A percentile compares a stretch with the other conserved stretches of the same genome.
Conservation (phyloP, 2,888 invertebrate genomes). For the Eulithis prunata region DNA sequence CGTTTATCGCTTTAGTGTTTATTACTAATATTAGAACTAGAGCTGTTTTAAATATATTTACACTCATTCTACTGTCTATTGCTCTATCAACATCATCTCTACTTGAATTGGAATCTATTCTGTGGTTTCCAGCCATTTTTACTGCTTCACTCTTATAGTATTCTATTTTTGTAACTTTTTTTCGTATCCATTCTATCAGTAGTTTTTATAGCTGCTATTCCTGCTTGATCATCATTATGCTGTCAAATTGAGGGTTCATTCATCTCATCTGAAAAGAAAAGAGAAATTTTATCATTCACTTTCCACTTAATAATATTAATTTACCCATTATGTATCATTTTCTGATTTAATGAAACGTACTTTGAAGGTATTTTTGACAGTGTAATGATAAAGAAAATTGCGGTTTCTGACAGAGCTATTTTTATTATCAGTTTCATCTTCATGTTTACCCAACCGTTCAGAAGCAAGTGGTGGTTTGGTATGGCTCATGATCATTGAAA, state of each 20-base stretch:
- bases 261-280: conserved; percentile 55
- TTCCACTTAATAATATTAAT: background rate
- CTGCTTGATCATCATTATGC: conserved; percentile 16
- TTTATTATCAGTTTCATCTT: conserved; percentile 4
- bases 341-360: background rate
- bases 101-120: conserved; percentile 22
- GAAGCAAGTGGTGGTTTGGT: conserved; percentile 7
- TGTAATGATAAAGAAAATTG: background rate
- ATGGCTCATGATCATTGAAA: conserved; percentile 2
- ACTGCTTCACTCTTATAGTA: conserved; percentile 4
- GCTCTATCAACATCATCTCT: conserved; percentile 21
- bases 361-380: background rate
- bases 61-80: conserved; percentile 34
- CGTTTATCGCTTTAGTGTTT: conserved; percentile 51
- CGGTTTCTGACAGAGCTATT: conserved; percentile 4
- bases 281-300: conserved; percentile 38
- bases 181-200: conserved; percentile 20
- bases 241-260: conserved; percentile 38
- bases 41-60: conserved; percentile 52
- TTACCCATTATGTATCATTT: background rate
- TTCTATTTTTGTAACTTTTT: background rate
- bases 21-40: conserved; percentile 60
- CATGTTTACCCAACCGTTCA: conserved; percentile 18
- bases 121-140: conserved; percentile 30
- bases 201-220: conserved; percentile 13